A percentile compares a stretch with the other conserved stretches of the same genome.
Evolutionary conservation across 2,797 vertebrate species (phyloP).

Genomic region (Chaenodraco wilsoni): DNA sequence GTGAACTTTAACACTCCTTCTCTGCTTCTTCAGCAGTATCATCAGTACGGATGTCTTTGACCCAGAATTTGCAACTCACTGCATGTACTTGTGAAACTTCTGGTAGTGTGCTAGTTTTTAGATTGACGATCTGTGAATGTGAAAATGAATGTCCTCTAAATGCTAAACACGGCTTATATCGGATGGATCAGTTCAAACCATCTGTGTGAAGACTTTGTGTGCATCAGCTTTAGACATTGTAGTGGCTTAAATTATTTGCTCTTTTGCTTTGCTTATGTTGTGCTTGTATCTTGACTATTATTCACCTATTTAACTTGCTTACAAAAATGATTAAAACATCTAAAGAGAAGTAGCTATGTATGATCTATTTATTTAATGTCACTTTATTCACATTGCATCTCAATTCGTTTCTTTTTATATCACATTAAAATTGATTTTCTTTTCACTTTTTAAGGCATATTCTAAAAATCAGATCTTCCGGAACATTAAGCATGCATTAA

Average conservation of each 20-base stretch:
- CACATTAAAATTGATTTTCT: constrained; percentile 39
- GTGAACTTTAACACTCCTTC: constrained; percentile 79
- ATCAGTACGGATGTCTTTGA: constrained; percentile 80
- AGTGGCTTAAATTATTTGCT: constrained; percentile 66
- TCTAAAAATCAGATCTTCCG: constrained; percentile 81
- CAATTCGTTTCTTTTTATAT: constrained; percentile 34
- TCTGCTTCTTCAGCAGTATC: constrained; percentile 74
- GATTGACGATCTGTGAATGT: constrained; percentile 80
- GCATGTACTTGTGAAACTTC: constrained; percentile 86
- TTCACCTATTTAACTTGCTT: constrained; percentile 61
- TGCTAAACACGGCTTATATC: constrained; percentile 74
- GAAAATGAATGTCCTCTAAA: constrained; percentile 79
- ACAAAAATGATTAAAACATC: constrained; percentile 59
- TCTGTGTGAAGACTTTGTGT: constrained; percentile 64
- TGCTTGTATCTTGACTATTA: constrained; percentile 68
- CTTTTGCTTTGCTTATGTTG: constrained; percentile 60
- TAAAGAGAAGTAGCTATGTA: constrained; percentile 67
- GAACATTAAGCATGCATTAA: constrained; percentile 72
- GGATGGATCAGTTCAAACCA: constrained; percentile 61
- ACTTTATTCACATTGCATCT: constrained; percentile 40
- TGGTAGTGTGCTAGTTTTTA: constrained; percentile 85
- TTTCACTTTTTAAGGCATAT: constrained; percentile 65
- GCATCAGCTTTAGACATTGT: constrained; percentile 61
- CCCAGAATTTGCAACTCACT: constrained; percentile 83
- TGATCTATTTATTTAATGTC: constrained; percentile 60